Percentiles rank a stretch among this genome's conserved stretches.
These are phyloP conservation scores for Dynastes tityus DNA, from an alignment of 2,888 invertebrate species.

Conservation along the genomic window DNA sequence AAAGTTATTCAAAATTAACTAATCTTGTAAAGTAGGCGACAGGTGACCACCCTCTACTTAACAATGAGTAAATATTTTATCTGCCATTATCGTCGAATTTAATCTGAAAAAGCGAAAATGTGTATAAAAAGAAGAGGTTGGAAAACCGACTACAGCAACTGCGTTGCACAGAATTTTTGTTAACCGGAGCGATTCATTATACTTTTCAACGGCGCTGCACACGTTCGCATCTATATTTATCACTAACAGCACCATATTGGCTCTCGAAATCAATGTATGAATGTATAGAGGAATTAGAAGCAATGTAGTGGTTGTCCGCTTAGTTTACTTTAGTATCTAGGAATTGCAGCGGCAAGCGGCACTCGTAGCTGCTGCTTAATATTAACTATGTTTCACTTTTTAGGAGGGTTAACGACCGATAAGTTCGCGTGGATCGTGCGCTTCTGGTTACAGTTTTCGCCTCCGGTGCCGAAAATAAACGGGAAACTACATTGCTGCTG, in stretches of 20 bases:
- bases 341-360: neutral
- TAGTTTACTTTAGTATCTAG: neutral
- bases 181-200: too few species aligned
- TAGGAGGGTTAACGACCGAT: slow-evolving; percentile 47
- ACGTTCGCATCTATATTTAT: slow-evolving; percentile 4
- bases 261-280: neutral
- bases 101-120: too few species aligned
- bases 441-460: slow-evolving; percentile 11
- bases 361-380: slow-evolving; percentile 13
- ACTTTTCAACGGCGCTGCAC: too few species aligned
- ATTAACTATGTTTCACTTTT: slow-evolving; percentile 30
- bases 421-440: slow-evolving; percentile 23
- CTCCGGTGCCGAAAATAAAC: neutral
- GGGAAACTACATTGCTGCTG: neutral
- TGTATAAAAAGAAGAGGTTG: too few species aligned
- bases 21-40: too few species aligned
- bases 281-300: neutral
- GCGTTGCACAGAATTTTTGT: too few species aligned
- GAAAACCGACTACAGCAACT: too few species aligned
- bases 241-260: neutral
- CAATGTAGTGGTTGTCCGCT: neutral
- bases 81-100: too few species aligned
- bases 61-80: too few species aligned
- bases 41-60: too few species aligned
- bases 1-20: too few species aligned